Conservation (phyloP, 2,888 invertebrate genomes). For the Tipula helvola region DNA sequence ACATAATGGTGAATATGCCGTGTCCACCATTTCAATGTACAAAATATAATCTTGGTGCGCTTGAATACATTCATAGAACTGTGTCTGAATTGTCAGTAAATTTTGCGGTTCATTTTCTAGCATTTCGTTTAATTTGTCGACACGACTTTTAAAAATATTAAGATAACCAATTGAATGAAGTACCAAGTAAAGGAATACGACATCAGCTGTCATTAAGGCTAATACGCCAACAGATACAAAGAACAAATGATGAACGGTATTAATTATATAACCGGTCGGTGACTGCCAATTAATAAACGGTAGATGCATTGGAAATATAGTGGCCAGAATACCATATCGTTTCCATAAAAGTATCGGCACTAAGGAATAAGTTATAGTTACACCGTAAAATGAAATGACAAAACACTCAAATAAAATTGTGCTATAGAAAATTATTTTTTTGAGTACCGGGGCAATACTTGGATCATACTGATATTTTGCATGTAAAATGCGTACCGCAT, state of each 20-base stretch:
- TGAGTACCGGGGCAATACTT: neutral
- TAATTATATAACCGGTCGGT: neutral
- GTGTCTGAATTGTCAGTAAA: neutral
- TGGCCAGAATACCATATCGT: neutral
- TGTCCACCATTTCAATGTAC: neutral
- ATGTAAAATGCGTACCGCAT: neutral
- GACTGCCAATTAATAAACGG: neutral
- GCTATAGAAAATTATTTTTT: neutral
- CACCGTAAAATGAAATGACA: neutral
- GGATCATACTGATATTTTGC: neutral
- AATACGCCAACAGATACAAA: neutral
- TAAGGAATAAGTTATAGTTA: neutral
- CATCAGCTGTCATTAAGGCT: neutral
- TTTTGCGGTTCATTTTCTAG: neutral
- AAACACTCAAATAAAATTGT: neutral
- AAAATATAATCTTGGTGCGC: neutral
- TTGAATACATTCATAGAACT: neutral
- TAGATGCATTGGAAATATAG: neutral
- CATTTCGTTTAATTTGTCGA: neutral
- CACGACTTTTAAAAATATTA: neutral
- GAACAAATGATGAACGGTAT: neutral
- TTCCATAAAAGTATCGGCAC: neutral
- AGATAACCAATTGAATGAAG: neutral
- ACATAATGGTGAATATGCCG: neutral
- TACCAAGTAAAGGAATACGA: neutral